These are phyloP conservation scores for Hippoglossus hippoglossus DNA, from an alignment of 2,797 vertebrate species.

Conservation along the genomic window DNA sequence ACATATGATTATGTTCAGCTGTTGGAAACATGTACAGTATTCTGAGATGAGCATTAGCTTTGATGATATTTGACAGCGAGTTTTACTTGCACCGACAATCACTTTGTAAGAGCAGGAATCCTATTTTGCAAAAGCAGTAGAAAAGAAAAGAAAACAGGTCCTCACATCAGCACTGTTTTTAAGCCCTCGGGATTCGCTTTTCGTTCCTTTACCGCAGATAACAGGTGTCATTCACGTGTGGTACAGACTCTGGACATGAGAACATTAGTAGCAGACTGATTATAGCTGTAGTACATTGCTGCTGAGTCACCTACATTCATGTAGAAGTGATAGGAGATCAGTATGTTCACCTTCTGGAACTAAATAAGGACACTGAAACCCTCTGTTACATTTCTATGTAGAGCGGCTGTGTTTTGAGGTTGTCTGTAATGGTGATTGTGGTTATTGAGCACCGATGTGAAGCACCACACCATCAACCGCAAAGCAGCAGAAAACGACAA, in stretches of 20 bases:
- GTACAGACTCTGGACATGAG: constrained; percentile 26
- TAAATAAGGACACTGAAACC: constrained; percentile 28
- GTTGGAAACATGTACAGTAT: constrained; percentile 27
- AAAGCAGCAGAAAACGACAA: constrained; percentile 32
- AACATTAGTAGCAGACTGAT: constrained; percentile 16
- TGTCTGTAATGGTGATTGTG: constrained; percentile 66
- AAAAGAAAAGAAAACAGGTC: constrained; percentile 20
- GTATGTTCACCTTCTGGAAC: constrained; percentile 40
- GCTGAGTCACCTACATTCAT: constrained; percentile 66
- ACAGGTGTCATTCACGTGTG: constrained; percentile 27
- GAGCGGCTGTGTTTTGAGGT: constrained; percentile 63
- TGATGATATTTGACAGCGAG: constrained; percentile 32
- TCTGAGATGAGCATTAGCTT: constrained; percentile 38
- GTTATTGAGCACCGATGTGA: constrained; percentile 72
- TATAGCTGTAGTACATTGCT: constrained; percentile 36
- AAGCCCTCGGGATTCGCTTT: constrained; percentile 35
- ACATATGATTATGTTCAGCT: constrained; percentile 11
- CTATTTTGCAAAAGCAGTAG: constrained; percentile 22
- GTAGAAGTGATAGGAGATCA: constrained; percentile 52
- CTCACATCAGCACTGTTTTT: constrained; percentile 23
- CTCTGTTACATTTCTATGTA: constrained; percentile 22
- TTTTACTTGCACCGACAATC: constrained; percentile 49
- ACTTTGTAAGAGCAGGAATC: constrained; percentile 47
- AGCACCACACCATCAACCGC: constrained; percentile 70
- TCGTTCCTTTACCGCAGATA: constrained; percentile 32